A percentile compares a stretch with the other conserved stretches of the same genome.
Conservation (phyloP, 1,140 invertebrate genomes). For the Leucophenga varia region DNA sequence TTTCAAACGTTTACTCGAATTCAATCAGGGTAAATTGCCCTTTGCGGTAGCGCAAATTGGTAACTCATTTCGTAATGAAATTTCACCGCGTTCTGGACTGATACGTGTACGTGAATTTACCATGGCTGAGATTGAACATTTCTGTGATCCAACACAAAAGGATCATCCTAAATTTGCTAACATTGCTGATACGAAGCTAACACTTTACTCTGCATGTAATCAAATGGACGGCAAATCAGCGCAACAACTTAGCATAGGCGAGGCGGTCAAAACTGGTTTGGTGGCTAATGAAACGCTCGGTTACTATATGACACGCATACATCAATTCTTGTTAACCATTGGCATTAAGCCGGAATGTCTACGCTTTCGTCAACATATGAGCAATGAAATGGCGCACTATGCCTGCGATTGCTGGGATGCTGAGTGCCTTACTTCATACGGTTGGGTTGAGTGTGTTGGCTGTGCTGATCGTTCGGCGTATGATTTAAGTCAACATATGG, state of each 20-base stretch:
- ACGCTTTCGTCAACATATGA: conserved; percentile 97
- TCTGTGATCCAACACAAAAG: conserved; percentile 91
- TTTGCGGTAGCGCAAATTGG: conserved; percentile 98
- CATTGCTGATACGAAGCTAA: conserved; percentile 73
- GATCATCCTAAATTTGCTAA: conserved; percentile 87
- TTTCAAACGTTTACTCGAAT: conserved; percentile 88
- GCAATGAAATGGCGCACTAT: conserved; percentile 99
- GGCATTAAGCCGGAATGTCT: conserved; percentile 85
- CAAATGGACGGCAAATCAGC: conserved; percentile 92
- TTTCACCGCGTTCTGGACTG: conserved; percentile 95
- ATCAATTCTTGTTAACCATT: conserved; percentile 83
- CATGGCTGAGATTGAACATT: conserved; percentile 99
- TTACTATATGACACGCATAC: conserved; percentile 97
- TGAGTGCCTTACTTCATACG: conserved; percentile 92
- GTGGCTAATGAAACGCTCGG: conserved; percentile 97
- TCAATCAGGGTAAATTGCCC: conserved; percentile 94
- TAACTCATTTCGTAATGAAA: conserved; percentile 98
- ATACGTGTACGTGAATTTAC: conserved; percentile 97
- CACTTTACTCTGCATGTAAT: conserved; percentile 91
- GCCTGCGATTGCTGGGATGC: conserved; percentile 99
- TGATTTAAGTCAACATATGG: conserved; percentile 92
- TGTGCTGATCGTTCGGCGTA: conserved; percentile 98
- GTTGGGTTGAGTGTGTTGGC: conserved; percentile 99
- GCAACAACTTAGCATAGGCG: conserved; percentile 69
- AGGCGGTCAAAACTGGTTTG: conserved; percentile 71